Evolutionary conservation across 2,888 invertebrate species (phyloP), one percentile per base, ranked within the genome.

Genomic region (Nomada fabriciana): DNA sequence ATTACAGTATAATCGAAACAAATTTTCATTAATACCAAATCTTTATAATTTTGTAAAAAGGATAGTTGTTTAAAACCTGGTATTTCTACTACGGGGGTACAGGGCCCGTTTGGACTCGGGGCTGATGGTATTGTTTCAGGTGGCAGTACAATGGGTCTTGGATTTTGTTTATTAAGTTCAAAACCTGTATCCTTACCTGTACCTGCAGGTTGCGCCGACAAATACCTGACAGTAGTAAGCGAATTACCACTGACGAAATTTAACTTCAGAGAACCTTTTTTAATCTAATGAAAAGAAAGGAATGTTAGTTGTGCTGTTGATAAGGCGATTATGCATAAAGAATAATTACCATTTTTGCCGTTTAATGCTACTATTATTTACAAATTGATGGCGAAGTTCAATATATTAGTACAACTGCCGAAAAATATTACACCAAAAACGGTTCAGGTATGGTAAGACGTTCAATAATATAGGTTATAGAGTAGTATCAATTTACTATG

Each of bases 231-330:
- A 18, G 53, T 43, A 59, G 36, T 11, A 25, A 79, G 36, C 50
- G 77, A 61, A 73, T 61, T 69, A 57, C 72, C 64, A 70, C 75
- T 73, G 53, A 72, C 55, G 42, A 57, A 76, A 69, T 70, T 60
- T 60, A 88, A 42, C 59, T 83, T 87, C 20, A 63, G 59, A 43
- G 76, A 20, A 18, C 80, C 64, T 53, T 59, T 81, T 70, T 76
- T 82, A 0, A 89, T 70, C 88, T 89, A 55, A 59, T 57, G 25
- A 61, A 52, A 71, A 20, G 72, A 70, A 65, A 25, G 50, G 9
- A 43, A 42, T 43, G 23, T 68, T 61, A 63, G 20, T 59, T 20
- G 0, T 11, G 11, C 0, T 25, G 71, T 65, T 47, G 43, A 47
- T 67, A 55, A 4, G 23, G 18, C 2, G 2, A 42, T 55, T 29